Conservation (phyloP, 1,140 invertebrate species). For the Papilio polytes region DNA sequence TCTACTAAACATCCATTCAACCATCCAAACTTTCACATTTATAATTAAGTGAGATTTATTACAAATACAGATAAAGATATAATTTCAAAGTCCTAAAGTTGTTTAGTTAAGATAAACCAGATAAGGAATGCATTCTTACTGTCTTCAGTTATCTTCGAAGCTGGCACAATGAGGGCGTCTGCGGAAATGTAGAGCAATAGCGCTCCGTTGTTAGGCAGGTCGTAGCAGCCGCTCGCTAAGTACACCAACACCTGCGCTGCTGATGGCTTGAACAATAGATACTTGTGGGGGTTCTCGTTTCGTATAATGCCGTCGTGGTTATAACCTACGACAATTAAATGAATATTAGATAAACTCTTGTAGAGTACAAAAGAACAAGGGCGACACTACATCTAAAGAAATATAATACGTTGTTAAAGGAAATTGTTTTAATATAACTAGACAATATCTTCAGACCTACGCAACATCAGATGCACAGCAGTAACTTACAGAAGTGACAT, state of each 20-base stretch:
- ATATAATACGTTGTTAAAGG: too few relatives aligned
- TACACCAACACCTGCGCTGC: conserved; percentile 97
- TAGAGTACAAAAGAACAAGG: background rate
- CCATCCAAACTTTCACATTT: too few relatives aligned
- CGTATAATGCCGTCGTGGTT: conserved; percentile 88
- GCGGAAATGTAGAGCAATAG: conserved; percentile 97
- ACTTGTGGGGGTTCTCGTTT: conserved; percentile 97
- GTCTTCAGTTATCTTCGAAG: conserved; percentile 94
- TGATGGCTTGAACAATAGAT: conserved; percentile 97
- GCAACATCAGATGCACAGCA: too few relatives aligned
- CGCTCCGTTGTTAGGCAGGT: conserved; percentile 95
- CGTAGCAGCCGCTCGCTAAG: conserved; percentile 96
- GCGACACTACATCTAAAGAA: background rate
- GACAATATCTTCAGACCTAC: too few relatives aligned
- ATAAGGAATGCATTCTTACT: conserved; percentile 85
- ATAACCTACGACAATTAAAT: conserved; percentile 77
- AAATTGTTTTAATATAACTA: too few relatives aligned
- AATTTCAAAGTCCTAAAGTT: too few relatives aligned
- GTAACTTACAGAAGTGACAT: too few relatives aligned
- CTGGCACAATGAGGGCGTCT: conserved; percentile 93
- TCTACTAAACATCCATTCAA: too few relatives aligned
- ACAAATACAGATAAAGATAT: too few relatives aligned
- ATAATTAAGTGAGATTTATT: too few relatives aligned
- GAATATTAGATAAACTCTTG: background rate
- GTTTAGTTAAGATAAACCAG: background rate